A percentile compares a stretch with the other conserved stretches of the same genome.
Conservation (phyloP, 2,888 invertebrate species). For the Mimachlamys varia region DNA sequence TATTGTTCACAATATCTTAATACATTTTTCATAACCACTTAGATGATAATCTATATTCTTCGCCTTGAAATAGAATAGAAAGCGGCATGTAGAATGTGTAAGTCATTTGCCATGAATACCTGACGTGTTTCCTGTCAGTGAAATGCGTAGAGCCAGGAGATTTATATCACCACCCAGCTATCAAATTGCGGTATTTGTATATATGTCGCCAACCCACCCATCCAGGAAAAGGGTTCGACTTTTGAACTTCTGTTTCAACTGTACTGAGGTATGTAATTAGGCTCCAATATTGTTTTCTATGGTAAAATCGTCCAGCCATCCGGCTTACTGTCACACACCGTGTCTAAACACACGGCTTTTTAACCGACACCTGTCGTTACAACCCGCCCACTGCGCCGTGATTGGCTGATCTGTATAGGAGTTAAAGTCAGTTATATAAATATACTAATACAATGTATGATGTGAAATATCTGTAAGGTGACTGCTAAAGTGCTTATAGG, state of each 20-base stretch:
- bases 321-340: slow-evolving; percentile 34
- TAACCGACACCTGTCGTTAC: slow-evolving; percentile 10
- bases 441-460: not conserved
- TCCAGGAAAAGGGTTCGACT: slow-evolving; percentile 33
- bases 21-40: no score
- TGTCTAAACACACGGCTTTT: slow-evolving; percentile 17
- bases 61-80: not conserved
- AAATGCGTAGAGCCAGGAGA: not conserved
- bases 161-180: slow-evolving; percentile 26
- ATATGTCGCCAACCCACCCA: slow-evolving; percentile 34
- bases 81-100: not conserved
- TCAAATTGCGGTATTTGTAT: slow-evolving; percentile 33
- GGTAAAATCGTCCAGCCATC: slow-evolving; percentile 21
- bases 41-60: not conserved
- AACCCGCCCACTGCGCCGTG: not conserved
- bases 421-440: not conserved
- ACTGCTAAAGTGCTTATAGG: not conserved
- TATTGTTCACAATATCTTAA: no score
- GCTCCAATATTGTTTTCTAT: slow-evolving; percentile 31
- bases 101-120: slow-evolving; percentile 21
- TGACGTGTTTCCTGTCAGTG: slow-evolving; percentile 4
- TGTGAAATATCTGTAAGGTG: not conserved
- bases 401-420: not conserved
- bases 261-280: slow-evolving; percentile 28
- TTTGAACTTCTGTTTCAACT: slow-evolving; percentile 36